These are phyloP conservation scores for Encarsia formosa DNA, from an alignment of 2,888 invertebrate genomes.

Conservation along the genomic window DNA sequence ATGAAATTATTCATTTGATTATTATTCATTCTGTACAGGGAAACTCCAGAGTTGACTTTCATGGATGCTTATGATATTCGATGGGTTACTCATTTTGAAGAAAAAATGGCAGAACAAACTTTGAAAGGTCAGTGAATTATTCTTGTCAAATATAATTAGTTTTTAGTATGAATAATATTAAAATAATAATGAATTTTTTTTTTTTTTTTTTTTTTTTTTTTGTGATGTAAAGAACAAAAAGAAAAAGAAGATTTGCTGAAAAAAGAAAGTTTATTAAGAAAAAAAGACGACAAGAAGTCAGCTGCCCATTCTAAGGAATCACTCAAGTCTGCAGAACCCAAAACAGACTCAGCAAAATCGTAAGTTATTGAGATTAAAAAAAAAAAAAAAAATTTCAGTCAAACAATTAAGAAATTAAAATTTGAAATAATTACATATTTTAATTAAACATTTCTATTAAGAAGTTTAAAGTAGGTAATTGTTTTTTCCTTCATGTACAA, in stretches of 20 bases:
- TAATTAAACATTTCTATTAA: no score
- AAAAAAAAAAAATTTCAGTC: neutral
- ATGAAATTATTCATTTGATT: neutral
- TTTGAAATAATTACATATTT: neutral
- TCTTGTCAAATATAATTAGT: neutral
- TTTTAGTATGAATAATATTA: neutral
- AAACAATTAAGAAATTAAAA: neutral
- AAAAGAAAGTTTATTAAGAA: no score
- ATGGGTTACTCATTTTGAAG: conserved; percentile 50
- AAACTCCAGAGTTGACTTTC: conserved; percentile 51
- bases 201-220: conserved; percentile 11
- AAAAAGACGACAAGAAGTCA: conserved; percentile 12
- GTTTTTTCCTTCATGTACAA: no score
- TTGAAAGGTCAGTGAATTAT: conserved; percentile 45
- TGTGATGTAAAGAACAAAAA: conserved; percentile 24
- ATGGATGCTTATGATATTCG: conserved; percentile 50
- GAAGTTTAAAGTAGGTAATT: no score
- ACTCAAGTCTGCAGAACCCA: conserved; percentile 23
- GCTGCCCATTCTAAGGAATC: conserved; percentile 5
- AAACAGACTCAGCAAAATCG: conserved; percentile 29
- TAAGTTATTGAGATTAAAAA: conserved; percentile 24
- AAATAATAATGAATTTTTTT: conserved; percentile 4
- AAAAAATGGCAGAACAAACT: conserved; percentile 45
- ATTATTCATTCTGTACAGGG: conserved; percentile 41
- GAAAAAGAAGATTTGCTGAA: conserved; percentile 22